A percentile compares a stretch with the other conserved stretches of the same genome.
phyloP scores from a whole-genome alignment of 2,113 vertebrate genomes.

The Nesoenas mayeri region DNA sequence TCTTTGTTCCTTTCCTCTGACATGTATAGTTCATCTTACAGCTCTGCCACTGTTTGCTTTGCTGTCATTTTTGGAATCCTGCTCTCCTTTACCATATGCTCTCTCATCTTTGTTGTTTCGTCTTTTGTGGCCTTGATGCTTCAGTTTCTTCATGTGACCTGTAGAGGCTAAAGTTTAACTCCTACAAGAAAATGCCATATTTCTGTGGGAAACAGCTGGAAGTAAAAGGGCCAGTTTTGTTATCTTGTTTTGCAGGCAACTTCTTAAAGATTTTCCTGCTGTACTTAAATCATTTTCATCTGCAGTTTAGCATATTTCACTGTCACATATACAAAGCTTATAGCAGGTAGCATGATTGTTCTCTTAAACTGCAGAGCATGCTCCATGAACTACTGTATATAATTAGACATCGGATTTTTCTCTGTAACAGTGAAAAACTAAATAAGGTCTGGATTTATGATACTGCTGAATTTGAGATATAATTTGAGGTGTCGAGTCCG shows the following conservation, averaged over 20 bases:
- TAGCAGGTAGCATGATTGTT: background rate
- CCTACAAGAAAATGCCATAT: background rate
- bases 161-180: background rate
- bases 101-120: background rate
- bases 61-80: background rate
- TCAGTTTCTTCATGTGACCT: background rate
- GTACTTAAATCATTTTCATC: background rate
- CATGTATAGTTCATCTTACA: background rate
- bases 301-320: background rate
- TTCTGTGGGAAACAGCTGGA: background rate
- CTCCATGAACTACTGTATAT: background rate
- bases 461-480: background rate
- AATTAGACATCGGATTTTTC: background rate
- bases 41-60: background rate
- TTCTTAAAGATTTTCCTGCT: background rate
- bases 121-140: background rate
- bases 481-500: background rate
- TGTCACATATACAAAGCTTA: background rate
- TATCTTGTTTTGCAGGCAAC: background rate
- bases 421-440: background rate
- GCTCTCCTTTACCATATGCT: background rate
- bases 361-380: background rate
- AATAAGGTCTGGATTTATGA: background rate
- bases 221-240: background rate
- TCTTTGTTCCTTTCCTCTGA: background rate